Conservation (phyloP, 2,113 vertebrate species). For the Neopipo cinnamomea region DNA sequence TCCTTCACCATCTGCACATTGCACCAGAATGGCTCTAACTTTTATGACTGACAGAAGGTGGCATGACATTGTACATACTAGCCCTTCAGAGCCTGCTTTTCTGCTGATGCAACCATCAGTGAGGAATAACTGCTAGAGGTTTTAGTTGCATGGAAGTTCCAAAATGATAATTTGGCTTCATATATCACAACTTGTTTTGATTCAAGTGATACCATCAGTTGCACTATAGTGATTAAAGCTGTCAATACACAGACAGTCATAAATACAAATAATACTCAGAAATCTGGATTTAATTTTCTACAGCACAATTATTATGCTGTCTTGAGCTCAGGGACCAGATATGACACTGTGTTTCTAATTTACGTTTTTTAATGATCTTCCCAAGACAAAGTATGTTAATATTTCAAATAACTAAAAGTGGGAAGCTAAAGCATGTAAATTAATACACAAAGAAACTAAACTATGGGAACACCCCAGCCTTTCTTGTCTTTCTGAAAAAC, state of each 20-base stretch:
- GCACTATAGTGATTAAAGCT: neutral
- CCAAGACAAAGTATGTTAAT: neutral
- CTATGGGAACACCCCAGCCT: neutral
- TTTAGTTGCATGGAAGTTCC: neutral
- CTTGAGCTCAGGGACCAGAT: neutral
- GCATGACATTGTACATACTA: neutral
- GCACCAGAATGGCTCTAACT: neutral
- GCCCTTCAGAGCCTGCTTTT: neutral
- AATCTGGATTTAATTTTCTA: neutral
- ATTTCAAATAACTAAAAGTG: neutral
- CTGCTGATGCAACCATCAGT: neutral
- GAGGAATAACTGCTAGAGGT: neutral
- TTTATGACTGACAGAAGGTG: neutral
- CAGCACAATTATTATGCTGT: neutral
- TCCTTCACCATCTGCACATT: neutral
- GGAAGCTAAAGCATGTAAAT: neutral
- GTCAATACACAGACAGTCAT: neutral
- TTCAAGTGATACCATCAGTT: neutral
- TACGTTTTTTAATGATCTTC: neutral
- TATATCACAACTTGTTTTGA: neutral
- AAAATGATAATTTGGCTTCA: neutral
- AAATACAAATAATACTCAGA: neutral
- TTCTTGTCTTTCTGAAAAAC: neutral
- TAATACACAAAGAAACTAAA: neutral
- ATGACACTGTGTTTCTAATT: neutral